Percentiles rank a stretch among this genome's conserved stretches.
phyloP scores from a whole-genome alignment of 1,140 invertebrate species.

The Ceratitis capitata region DNA sequence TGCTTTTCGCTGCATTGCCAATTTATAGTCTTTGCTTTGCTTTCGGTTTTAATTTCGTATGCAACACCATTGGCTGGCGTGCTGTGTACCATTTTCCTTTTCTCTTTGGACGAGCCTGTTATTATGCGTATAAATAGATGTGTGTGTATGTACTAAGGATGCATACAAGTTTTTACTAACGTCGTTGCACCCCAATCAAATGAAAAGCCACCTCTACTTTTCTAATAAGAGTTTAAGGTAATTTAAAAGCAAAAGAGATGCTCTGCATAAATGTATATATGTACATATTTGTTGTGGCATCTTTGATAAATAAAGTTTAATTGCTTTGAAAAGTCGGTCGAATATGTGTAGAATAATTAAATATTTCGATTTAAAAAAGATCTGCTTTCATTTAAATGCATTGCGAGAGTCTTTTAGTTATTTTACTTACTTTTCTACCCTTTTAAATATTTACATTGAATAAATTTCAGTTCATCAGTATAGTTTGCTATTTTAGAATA shows the following conservation, averaged over 20 bases:
- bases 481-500: too few species aligned
- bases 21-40: slow-evolving; percentile 4
- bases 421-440: too few species aligned
- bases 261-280: too few species aligned
- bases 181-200: background rate
- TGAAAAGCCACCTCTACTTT: background rate
- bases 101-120: background rate
- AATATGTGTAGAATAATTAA: background rate
- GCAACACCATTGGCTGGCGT: background rate
- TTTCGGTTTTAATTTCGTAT: slow-evolving; percentile 24
- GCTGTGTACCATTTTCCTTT: background rate
- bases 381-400: too few species aligned
- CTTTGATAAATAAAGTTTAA: background rate
- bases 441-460: too few species aligned
- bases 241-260: background rate
- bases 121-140: background rate
- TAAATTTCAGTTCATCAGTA: too few species aligned
- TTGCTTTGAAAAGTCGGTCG: slow-evolving; percentile 7
- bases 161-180: background rate
- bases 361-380: too few species aligned
- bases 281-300: background rate
- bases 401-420: too few species aligned
- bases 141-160: background rate
- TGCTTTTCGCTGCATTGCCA: background rate
- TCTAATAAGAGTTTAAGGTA: background rate